Conservation (phyloP, 2,888 invertebrate genomes). For the Acleris emargana region DNA sequence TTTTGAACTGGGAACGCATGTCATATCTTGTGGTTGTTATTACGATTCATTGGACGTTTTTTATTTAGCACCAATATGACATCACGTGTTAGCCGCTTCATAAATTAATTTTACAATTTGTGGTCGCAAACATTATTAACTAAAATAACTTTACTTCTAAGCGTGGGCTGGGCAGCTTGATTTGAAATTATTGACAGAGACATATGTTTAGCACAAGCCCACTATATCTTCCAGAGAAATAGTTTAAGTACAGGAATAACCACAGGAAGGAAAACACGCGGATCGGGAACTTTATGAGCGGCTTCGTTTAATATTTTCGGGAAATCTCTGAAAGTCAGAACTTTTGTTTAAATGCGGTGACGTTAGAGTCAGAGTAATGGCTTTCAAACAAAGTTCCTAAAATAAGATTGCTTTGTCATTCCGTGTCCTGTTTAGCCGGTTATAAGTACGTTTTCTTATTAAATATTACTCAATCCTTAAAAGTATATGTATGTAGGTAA, state of each 20-base stretch:
- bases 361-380: constrained; percentile 8
- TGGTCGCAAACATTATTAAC: constrained; percentile 8
- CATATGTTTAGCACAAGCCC: constrained; percentile 23
- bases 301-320: constrained; percentile 9
- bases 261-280: constrained; percentile 2
- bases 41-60: too few species aligned
- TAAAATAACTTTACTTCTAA: constrained; percentile 8
- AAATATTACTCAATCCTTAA: too few species aligned
- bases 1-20: too few species aligned
- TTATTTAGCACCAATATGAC: not conserved
- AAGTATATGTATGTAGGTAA: too few species aligned
- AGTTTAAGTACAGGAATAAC: constrained; percentile 31
- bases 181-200: constrained; percentile 23
- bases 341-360: constrained; percentile 17
- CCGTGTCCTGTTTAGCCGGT: not conserved
- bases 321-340: not conserved
- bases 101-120: constrained; percentile 1
- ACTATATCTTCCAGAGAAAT: constrained; percentile 29
- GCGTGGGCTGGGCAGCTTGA: constrained; percentile 5
- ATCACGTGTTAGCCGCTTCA: not conserved
- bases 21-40: too few species aligned
- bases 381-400: not conserved
- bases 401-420: not conserved
- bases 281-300: constrained; percentile 14
- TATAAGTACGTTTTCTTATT: not conserved